Base-by-base conservation (phyloP, 2,113 vertebrate species). In the Syngnathus typhle region DNA sequence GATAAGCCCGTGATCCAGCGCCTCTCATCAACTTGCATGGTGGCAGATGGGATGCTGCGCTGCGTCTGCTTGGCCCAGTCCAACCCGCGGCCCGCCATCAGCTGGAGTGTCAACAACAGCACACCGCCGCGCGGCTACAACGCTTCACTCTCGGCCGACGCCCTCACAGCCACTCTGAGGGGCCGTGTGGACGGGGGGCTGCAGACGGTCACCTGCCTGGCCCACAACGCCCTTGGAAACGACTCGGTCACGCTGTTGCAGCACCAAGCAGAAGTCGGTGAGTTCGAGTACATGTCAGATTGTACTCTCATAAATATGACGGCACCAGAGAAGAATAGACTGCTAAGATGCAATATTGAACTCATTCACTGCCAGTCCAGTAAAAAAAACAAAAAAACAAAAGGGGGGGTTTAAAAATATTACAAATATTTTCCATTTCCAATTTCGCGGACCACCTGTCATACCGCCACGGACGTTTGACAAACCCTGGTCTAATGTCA, bases 101-200 rank as follows among this genome's bases (percentile, higher is more conserved):
- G 89, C 68, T 93, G 92, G 92, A 91, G 82, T 1, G 61, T 93
- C 19, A 89, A 91, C 1, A 88, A 87, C 44, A 87, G 79, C 1
- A 64, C 65, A 3, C 88, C 86, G 1, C 69, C 84, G 5, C 58
- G 38, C 1, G 64, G 73, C 41, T 91, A 81, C 73, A 92, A 92
- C 47, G 7, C 65, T 9, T 88, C 91, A 0, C 67, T 75, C 21
- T 77, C 67, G 41, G 73, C 65, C 10, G 65, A 75, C 21, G 7
- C 11, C 8, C 44, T 88, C 6, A 85, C 60, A 0, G 88, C 83
- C 8, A 74, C 47, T 1, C 77, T 92, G 69, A 77, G 47, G 13
- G 89, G 90, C n/a, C 60, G 13, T 38, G 74, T 86, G 78, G 78
- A 81, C 60, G 63, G 36, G 12, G 63, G 38, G 13, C 73, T 61